These are phyloP conservation scores for Rhimphoctona megacephalus DNA, from an alignment of 2,888 invertebrate genomes.

Conservation along the genomic window DNA sequence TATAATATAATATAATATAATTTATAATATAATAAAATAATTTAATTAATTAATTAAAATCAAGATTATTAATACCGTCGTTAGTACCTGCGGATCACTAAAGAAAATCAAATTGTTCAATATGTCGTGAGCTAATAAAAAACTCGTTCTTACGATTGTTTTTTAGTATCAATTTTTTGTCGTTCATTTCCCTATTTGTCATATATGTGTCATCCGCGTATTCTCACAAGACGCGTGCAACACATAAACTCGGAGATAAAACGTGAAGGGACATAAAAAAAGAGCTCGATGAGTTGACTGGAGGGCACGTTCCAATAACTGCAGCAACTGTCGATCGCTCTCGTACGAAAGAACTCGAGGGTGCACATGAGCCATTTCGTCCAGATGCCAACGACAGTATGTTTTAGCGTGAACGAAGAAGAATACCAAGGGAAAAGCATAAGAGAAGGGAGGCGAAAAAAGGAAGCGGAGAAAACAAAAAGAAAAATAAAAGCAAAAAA, in stretches of 20 bases:
- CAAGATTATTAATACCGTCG: no score
- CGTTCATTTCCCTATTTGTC: constrained; percentile 11
- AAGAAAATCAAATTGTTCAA: not conserved
- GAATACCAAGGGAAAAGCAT: constrained; percentile 19
- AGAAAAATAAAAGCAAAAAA: not conserved
- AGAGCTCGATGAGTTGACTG: constrained; percentile 20
- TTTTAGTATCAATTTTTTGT: not conserved
- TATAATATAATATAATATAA: no score
- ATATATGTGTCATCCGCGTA: constrained; percentile 9
- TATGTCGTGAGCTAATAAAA: not conserved
- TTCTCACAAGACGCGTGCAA: constrained; percentile 27
- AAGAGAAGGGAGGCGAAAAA: constrained; percentile 3
- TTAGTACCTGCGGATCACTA: no score
- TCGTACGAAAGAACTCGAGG: constrained; percentile 34
- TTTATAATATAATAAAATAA: no score
- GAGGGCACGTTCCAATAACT: constrained; percentile 66
- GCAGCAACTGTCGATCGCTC: constrained; percentile 59
- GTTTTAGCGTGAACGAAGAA: constrained; percentile 30
- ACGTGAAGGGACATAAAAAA: not conserved
- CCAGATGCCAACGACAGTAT: constrained; percentile 63
- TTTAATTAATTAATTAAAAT: no score
- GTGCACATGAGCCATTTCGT: constrained; percentile 58
- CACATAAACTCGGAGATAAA: constrained; percentile 2
- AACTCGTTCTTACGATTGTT: not conserved
- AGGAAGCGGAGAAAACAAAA: constrained; percentile 11